Conservation (phyloP, 2,113 vertebrate species). For the Dermatemys mawii region DNA sequence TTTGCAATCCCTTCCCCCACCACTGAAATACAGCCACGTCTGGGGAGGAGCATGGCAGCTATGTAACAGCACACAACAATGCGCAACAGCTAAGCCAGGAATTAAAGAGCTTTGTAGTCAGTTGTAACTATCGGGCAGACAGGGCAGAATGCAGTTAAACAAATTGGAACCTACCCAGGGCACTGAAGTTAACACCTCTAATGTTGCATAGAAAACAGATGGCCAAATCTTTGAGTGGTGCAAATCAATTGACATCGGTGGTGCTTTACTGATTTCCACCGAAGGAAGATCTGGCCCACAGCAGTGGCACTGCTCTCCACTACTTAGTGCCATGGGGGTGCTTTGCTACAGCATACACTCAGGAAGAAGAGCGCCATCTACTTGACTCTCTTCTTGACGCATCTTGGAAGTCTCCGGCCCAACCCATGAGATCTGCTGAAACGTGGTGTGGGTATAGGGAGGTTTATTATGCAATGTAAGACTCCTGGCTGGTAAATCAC, state of each 20-base stretch:
- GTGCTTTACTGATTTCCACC: not conserved
- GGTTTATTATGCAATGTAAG: not conserved
- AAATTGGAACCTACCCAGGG: not conserved
- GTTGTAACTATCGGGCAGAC: not conserved
- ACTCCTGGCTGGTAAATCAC: not conserved
- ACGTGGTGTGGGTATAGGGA: not conserved
- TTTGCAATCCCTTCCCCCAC: not conserved
- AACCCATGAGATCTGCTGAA: not conserved
- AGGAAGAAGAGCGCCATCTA: not conserved
- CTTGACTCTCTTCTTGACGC: rapidly evolving
- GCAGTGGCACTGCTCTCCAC: not conserved
- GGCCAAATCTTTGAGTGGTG: not conserved
- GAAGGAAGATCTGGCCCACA: not conserved
- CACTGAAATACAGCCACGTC: not conserved
- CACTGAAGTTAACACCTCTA: not conserved
- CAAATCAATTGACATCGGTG: not conserved
- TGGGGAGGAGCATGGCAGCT: not conserved
- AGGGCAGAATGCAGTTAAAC: not conserved
- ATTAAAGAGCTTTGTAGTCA: not conserved
- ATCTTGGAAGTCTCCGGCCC: not conserved
- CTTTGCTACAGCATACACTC: not conserved
- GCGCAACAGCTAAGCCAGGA: rapidly evolving
- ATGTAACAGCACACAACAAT: not conserved
- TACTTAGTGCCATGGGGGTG: too few species aligned
- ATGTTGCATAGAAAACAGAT: not conserved